These are phyloP conservation scores for Aplysina aerophoba DNA, from an alignment of 37 sponge, comb jelly and placozoan species.

Conservation along the genomic window DNA sequence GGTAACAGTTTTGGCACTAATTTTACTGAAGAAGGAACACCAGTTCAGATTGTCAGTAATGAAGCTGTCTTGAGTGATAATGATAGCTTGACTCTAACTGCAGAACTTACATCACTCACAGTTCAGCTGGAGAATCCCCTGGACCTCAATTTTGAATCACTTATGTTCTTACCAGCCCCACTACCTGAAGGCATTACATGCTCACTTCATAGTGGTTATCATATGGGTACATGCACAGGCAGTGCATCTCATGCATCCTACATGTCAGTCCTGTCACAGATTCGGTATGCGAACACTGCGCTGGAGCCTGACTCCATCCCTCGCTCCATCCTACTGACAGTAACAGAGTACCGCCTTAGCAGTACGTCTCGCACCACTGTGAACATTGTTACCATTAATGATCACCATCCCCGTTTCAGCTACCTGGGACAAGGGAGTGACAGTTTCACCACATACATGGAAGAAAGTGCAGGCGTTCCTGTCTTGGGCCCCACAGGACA, in stretches of 20 bases:
- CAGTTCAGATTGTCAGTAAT: slow-evolving; percentile 39
- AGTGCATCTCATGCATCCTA: slow-evolving; percentile 19
- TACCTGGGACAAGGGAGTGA: background rate
- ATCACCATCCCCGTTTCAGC: background rate
- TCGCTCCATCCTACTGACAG: background rate
- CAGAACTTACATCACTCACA: slow-evolving; percentile 36
- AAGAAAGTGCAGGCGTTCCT: background rate
- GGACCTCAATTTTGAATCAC: slow-evolving; percentile 32
- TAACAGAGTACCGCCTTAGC: background rate
- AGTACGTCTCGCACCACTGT: background rate
- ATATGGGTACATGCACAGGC: slow-evolving; percentile 12
- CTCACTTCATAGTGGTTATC: background rate
- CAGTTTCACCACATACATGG: background rate
- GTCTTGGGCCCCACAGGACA: background rate
- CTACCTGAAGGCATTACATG: slow-evolving; percentile 27
- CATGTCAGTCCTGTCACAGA: background rate
- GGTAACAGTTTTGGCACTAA: slow-evolving; percentile 33
- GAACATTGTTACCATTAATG: background rate
- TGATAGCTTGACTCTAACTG: slow-evolving; percentile 16
- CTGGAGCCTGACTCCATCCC: slow-evolving; percentile 41
- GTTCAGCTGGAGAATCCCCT: slow-evolving; percentile 45
- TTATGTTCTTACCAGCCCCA: background rate
- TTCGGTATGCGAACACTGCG: slow-evolving; percentile 44
- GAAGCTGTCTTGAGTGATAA: slow-evolving; percentile 51
- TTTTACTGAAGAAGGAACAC: slow-evolving; percentile 56